Conservation (phyloP, 2,888 invertebrate genomes). For the Priocnemis perturbator region DNA sequence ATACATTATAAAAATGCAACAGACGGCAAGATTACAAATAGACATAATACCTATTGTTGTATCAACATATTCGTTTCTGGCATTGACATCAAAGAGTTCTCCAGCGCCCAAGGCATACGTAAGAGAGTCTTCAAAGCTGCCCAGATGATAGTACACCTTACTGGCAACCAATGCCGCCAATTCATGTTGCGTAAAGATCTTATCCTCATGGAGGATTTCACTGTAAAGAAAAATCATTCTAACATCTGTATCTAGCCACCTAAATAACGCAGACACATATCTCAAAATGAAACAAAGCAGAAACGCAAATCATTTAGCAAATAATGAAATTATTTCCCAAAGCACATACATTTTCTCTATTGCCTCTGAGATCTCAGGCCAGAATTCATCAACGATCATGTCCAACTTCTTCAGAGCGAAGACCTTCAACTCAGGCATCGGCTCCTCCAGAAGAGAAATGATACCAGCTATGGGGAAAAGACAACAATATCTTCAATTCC, state of each 20-base stretch:
- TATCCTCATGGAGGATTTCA: constrained; percentile 97
- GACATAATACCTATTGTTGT: constrained; percentile 86
- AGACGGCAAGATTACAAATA: neutral
- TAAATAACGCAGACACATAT: neutral
- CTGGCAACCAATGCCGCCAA: constrained; percentile 98
- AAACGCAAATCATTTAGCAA: neutral
- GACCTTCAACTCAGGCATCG: constrained; percentile 93
- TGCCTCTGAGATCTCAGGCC: constrained; percentile 99
- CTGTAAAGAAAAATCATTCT: constrained; percentile 72
- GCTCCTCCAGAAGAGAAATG: constrained; percentile 96
- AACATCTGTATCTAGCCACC: neutral
- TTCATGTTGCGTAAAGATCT: constrained; percentile 90
- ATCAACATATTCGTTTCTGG: constrained; percentile 95
- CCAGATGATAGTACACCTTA: constrained; percentile 98
- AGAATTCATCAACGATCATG: constrained; percentile 96
- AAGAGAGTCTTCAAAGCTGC: constrained; percentile 96
- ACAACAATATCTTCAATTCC: constrained; percentile 13
- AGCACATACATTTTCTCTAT: constrained; percentile 93
- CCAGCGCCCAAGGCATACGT: constrained; percentile 98
- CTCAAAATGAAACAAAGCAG: neutral
- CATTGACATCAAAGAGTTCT: constrained; percentile 95
- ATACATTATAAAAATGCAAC: neutral
- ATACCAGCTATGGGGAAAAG: constrained; percentile 84
- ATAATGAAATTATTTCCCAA: constrained; percentile 10
- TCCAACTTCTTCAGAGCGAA: constrained; percentile 96